Conservation (phyloP, 2,888 invertebrate genomes). For the Steinernema hermaphroditum region DNA sequence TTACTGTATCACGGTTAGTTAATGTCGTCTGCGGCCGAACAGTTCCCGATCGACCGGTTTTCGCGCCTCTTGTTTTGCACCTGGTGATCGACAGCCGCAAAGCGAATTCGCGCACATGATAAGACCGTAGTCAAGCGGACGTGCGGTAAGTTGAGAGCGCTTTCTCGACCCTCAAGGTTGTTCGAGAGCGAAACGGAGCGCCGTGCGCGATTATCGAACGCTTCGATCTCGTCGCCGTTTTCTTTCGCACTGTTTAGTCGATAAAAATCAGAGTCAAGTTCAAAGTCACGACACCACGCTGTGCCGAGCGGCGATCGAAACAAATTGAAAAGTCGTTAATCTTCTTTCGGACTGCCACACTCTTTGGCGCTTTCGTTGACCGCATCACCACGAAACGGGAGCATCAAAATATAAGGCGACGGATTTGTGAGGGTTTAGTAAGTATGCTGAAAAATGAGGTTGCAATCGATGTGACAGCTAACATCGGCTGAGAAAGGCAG, state of each 20-base stretch:
- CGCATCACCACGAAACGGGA: background rate
- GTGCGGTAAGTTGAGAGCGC: constrained; percentile 3
- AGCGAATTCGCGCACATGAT: constrained; percentile 10
- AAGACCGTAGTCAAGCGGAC: background rate
- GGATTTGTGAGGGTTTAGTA: no score
- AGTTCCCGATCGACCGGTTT: background rate
- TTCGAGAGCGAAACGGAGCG: background rate
- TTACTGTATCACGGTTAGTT: background rate
- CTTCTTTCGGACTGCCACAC: constrained; percentile 4
- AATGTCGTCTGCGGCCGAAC: background rate
- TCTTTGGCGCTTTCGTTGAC: background rate
- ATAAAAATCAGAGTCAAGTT: constrained; percentile 23
- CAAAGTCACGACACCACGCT: constrained; percentile 26
- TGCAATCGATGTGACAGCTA: no score
- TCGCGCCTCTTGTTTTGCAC: background rate
- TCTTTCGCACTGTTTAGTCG: background rate
- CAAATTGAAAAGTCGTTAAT: constrained; percentile 28
- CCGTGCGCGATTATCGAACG: background rate
- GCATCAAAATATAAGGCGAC: no score
- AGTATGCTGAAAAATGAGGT: no score
- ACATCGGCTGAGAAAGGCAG: no score
- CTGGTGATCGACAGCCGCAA: constrained; percentile 6
- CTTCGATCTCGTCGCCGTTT: constrained; percentile 1
- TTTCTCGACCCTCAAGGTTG: constrained; percentile 11
- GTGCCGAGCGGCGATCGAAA: constrained; percentile 16